Evolutionary conservation across 2,888 invertebrate genomes (phyloP), one percentile per base, ranked within the genome.

Genomic region (Ypsolopha sequella): DNA sequence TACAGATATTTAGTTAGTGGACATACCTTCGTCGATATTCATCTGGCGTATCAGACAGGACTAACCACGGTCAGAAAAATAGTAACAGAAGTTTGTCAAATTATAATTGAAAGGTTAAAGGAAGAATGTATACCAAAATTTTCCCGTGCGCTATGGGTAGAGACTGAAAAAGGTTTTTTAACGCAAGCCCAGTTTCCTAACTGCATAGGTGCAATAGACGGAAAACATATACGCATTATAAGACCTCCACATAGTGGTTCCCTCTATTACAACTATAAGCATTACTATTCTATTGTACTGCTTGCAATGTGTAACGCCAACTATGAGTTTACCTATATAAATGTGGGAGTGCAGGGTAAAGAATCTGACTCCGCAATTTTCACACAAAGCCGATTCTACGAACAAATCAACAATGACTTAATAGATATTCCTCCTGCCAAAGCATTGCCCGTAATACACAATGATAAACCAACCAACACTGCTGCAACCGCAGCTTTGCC

Each of bases 261-360:
- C 14, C 45, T 55, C 51, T 59, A 50, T 53, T 57, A 50, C 41
- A 59, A 61, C 51, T 60, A 60, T 48, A 60, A 60, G 58, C 44
- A 58, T 47, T 61, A 52, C 52, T 59, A 59, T 61, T 64, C 62
- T 48, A 62, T 56, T 48, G 63, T 62, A 36, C 55, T 67, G 46
- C 52, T 65, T 51, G 64, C 63, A 38, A 53, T 64, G 53, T 58
- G 56, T 49, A 63, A 66, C 55, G 53, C 58, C 51, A 58, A 63
- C 52, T 60, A 60, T 52, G 54, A 53, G 36, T 66, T 68, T 56
- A 63, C 56, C 48, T 62, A 53, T 54, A 52, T 62, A 39, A 56
- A 64, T 54, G 53, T 63, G 51, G 60, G 62, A 11, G 55, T 60
- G 33, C 61, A 62, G 54, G 58, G 56, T 4, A 50, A 54, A 24